Evolutionary conservation across 2,888 invertebrate species (phyloP), one percentile per base, ranked within the genome.

Genomic region (Drosophila yooni): DNA sequence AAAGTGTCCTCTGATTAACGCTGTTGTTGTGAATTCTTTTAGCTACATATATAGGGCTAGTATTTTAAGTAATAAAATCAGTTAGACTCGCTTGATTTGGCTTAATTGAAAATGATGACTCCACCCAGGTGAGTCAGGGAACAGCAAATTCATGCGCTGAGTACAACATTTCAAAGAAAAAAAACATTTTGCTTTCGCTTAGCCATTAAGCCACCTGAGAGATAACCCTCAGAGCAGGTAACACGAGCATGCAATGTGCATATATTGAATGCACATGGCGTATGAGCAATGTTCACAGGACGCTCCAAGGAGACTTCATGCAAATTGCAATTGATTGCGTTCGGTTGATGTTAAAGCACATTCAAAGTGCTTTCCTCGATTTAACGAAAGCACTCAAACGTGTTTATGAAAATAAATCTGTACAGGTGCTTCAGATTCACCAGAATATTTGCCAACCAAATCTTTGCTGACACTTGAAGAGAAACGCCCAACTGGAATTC

Each of bases 371-470:
- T 10, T 10, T 15, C 40, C 29, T 1, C 29, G 38, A 29, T 18
- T 56, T 40, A 40, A 21, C n/a, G 11, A 13, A 43, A 43, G 43
- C 6, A 13, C 11, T 1, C 21, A 43, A 13, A 43, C 43, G 11
- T 57, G 61, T 46, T 13, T 46, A 46, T 46, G 8, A 46, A 46
- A 46, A 52, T 38, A 59, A 76, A 76, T 68, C 68, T 59, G 56
- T 46, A 63, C 48, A 48, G 27, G 40, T 71, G 50, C 51, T 25
- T 54, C 53, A 46, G 52, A 33, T 51, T n/a, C 27, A 11, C 31
- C 34, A 36, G 13, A 27, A 53, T 71, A 29, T 66, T 57, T 53
- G 52, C 48, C 31, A 40, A 52, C 51, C 46, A 51, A 62, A 46
- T 59, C 53, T 46, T 57, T 13, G 25, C 25, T 18, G 57, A 18